phyloP scores from a whole-genome alignment of 2,888 invertebrate genomes.

The Noctua fimbriata region DNA sequence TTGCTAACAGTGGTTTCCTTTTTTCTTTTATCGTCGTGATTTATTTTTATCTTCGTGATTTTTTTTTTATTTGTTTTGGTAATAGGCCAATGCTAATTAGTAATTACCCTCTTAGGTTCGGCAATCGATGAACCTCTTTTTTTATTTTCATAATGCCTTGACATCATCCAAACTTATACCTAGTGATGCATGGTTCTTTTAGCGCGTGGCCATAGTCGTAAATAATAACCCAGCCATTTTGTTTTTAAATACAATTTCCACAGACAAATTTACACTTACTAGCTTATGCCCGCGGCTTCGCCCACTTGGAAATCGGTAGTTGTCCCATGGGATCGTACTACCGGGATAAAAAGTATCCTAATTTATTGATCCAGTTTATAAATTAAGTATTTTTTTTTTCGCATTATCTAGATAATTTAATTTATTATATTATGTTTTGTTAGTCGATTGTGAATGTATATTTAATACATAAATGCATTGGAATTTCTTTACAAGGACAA shows the following conservation, averaged over 20 bases:
- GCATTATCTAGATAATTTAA: too few relatives aligned
- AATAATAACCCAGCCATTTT: not conserved
- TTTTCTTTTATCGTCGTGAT: not conserved
- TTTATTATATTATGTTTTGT: too few relatives aligned
- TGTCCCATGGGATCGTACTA: not conserved
- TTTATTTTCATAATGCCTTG: constrained; percentile 19
- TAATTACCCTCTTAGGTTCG: not conserved
- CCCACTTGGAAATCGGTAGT: not conserved
- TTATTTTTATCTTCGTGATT: too few relatives aligned
- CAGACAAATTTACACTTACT: not conserved
- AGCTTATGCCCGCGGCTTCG: not conserved
- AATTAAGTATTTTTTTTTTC: too few relatives aligned
- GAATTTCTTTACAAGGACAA: too few relatives aligned
- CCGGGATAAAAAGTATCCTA: not conserved
- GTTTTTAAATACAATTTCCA: not conserved
- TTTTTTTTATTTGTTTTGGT: not conserved
- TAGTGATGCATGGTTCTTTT: not conserved
- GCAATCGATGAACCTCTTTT: not conserved
- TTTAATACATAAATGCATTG: too few relatives aligned
- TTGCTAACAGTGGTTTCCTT: constrained; percentile 3
- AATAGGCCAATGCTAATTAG: constrained; percentile 11
- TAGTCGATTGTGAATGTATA: too few relatives aligned
- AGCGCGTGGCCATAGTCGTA: not conserved
- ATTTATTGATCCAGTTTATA: not conserved
- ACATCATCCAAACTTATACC: constrained; percentile 6